Evolutionary conservation across 2,797 vertebrate genomes (phyloP).

Genomic region (Megalops cyprinoides): DNA sequence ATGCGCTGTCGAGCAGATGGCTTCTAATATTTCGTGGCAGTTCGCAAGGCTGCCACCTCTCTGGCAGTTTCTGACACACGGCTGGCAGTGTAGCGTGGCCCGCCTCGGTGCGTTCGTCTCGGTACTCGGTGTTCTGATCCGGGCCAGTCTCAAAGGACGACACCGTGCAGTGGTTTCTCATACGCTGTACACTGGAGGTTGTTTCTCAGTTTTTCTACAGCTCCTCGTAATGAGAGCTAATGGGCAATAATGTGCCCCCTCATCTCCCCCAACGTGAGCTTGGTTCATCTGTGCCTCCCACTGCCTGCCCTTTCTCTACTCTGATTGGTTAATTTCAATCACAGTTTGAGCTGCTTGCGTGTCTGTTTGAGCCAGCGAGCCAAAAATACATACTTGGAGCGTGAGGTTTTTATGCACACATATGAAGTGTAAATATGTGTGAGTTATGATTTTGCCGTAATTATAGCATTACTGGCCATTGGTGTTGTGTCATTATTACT

Average conservation of each 20-base stretch:
- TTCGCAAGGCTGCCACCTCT: neutral
- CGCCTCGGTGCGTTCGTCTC: neutral
- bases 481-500: neutral
- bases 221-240: neutral
- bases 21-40: slow-evolving; percentile 6
- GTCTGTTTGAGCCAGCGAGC: neutral
- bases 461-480: neutral
- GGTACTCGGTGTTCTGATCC: neutral
- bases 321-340: too few species aligned
- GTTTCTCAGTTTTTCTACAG: neutral
- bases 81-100: neutral
- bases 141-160: neutral
- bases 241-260: neutral
- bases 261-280: neutral
- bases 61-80: neutral
- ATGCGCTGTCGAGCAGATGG: slow-evolving; percentile 10
- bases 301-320: too few species aligned
- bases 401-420: neutral
- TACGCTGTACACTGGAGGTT: neutral
- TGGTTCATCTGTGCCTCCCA: neutral
- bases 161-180: neutral
- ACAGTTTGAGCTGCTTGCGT: neutral
- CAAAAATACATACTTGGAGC: neutral
- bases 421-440: neutral
- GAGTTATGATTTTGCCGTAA: neutral